phyloP scores from a whole-genome alignment of 2,113 vertebrate species.

The Leucoraja erinaceus region DNA sequence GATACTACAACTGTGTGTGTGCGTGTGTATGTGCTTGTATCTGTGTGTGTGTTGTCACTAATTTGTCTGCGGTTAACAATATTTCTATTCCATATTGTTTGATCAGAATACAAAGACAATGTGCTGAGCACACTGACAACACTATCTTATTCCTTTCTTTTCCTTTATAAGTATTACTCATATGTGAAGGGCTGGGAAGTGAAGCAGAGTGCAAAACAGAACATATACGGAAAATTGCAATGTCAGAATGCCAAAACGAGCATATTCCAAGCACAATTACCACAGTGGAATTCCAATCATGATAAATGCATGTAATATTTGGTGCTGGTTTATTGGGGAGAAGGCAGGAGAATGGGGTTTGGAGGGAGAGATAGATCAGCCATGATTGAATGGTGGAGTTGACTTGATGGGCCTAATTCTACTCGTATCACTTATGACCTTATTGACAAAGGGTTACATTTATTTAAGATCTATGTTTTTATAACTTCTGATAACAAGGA shows the following conservation, averaged over 20 bases:
- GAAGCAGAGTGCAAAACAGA: neutral
- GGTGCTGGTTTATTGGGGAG: no score
- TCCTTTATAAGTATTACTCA: neutral
- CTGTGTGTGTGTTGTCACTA: neutral
- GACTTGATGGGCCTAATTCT: no score
- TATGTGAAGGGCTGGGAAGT: slow-evolving; percentile 28
- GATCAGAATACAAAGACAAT: neutral
- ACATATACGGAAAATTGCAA: neutral
- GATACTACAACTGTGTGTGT: neutral
- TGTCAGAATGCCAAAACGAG: neutral
- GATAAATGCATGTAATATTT: neutral
- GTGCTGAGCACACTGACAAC: neutral
- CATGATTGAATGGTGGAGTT: no score
- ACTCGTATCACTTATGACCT: no score
- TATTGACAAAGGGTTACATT: neutral
- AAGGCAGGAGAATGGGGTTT: no score
- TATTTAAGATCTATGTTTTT: neutral
- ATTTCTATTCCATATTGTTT: neutral
- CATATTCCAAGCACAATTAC: neutral
- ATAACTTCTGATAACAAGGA: no score
- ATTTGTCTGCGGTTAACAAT: neutral
- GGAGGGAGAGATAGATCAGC: no score
- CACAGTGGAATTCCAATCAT: neutral
- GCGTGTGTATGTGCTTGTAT: neutral
- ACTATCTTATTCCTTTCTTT: neutral